Evolutionary conservation across 2,888 invertebrate species (phyloP), one percentile per base, ranked within the genome.

Genomic region (Glaucopsyche alexis): DNA sequence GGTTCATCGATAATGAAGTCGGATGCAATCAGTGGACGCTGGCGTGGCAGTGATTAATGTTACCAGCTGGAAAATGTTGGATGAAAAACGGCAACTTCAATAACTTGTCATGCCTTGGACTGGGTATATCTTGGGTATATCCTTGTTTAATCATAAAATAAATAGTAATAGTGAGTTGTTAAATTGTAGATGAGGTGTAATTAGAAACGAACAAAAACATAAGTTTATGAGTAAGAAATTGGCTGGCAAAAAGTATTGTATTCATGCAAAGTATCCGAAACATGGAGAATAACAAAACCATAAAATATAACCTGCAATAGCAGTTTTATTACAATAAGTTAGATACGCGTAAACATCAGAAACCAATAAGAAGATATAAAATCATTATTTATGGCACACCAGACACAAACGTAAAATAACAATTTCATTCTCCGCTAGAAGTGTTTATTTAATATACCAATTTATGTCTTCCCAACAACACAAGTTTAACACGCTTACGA

Each of bases 31-130:
- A 70, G 49, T 69, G 72, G 64, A 67, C 55, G 71, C 71, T 71
- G 70, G 74, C 55, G 38, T 73, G 74, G 40, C 75, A 72, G 67
- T 76, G 75, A 76, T 73, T 76, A 77, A 77, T 77, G 74, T 74
- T 40, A 52, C 66, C 66, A 72, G 72, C 65, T 72, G 72, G 66
- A 72, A 72, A 72, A 66, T 47, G 72, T 66, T 72, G 49, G 64
- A 40, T 66, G 72, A 72, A 65, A 67, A 42, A 65, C 65, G 49
- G 16, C 29, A 50, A 13, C 47, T 66, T 66, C 19, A 45, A 19
- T 19, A 45, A 67, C 60, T 29, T 38, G 29, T 38, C 60, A 29
- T 60, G 60, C 60, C 60, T 60, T 38, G 6, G 60, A 38, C 29
- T 29, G 9, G 55, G 29, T 29, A 13, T 60, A 60, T 19, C 29